A percentile compares a stretch with the other conserved stretches of the same genome.
These are phyloP conservation scores for Trissoscelio sp. DNA, from an alignment of 2,888 invertebrate species.

Conservation along the genomic window DNA sequence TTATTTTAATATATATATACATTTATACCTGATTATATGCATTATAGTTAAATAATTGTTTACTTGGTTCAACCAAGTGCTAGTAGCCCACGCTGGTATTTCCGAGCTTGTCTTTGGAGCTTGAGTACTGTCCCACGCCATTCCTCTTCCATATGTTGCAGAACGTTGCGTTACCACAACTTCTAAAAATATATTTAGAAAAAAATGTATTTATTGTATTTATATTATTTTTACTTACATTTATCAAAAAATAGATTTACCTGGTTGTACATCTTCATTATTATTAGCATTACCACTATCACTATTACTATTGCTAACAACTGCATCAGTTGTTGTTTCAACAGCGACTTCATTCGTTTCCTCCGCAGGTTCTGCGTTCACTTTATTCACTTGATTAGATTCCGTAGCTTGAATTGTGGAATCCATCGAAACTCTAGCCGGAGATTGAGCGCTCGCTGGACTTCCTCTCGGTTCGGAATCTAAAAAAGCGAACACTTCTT, in stretches of 20 bases:
- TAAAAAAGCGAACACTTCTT: slow-evolving; percentile 31
- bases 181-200: slow-evolving; percentile 65
- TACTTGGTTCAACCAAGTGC: slow-evolving; percentile 77
- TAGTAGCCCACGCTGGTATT: slow-evolving; percentile 79
- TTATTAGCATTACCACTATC: slow-evolving; percentile 13
- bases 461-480: slow-evolving; percentile 54
- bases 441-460: slow-evolving; percentile 52
- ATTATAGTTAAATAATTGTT: neutral
- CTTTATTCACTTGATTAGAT: slow-evolving; percentile 60
- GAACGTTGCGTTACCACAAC: slow-evolving; percentile 80
- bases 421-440: slow-evolving; percentile 60
- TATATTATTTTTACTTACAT: slow-evolving; percentile 1
- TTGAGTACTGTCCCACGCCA: slow-evolving; percentile 82
- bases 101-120: slow-evolving; percentile 73
- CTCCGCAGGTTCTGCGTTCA: slow-evolving; percentile 40
- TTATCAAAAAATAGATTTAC: slow-evolving; percentile 50
- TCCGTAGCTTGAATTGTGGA: slow-evolving; percentile 58
- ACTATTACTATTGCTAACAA: slow-evolving; percentile 20
- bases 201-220: too few relatives aligned
- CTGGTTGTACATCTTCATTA: slow-evolving; percentile 62
- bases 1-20: neutral
- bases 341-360: slow-evolving; percentile 61
- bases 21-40: too few relatives aligned
- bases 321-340: slow-evolving; percentile 47
- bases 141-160: slow-evolving; percentile 84